phyloP scores from a whole-genome alignment of 2,888 invertebrate genomes.

The Sphaerophoria rueppellii region DNA sequence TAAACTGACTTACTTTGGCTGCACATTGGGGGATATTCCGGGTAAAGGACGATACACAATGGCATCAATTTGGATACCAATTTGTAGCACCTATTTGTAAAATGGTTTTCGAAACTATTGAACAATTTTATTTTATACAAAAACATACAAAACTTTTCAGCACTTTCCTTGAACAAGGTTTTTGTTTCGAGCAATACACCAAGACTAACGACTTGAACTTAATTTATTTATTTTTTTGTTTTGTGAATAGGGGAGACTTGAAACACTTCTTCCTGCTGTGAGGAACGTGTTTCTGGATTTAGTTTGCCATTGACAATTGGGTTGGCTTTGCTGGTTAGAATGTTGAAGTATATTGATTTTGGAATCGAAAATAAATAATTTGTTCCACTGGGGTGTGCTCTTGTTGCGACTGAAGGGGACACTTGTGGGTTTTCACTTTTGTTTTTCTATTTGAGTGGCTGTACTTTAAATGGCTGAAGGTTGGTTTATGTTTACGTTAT shows the following conservation, averaged over 20 bases:
- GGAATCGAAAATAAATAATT: constrained; percentile 27
- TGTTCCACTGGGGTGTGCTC: not conserved
- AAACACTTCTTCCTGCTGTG: not conserved
- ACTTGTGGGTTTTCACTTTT: constrained; percentile 52
- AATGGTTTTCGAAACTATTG: not conserved
- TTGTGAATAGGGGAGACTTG: not conserved
- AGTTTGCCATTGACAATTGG: not conserved
- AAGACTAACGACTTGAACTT: constrained; percentile 53
- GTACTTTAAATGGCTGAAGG: not conserved
- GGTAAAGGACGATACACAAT: not conserved
- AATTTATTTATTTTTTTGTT: constrained; percentile 5
- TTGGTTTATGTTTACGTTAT: not conserved
- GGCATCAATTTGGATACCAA: constrained; percentile 46
- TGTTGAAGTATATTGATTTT: constrained; percentile 49
- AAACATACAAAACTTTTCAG: not conserved
- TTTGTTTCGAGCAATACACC: constrained; percentile 60
- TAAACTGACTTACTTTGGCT: constrained; percentile 15
- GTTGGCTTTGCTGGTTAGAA: not conserved
- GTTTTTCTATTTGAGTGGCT: not conserved
- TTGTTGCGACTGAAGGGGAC: constrained; percentile 25
- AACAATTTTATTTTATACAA: constrained; percentile 21
- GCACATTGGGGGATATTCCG: constrained; percentile 13
- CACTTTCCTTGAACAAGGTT: constrained; percentile 30
- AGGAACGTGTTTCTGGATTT: constrained; percentile 2
- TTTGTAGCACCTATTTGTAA: constrained; percentile 24